Evolutionary conservation across 2,797 vertebrate species (phyloP), one percentile per base, ranked within the genome.

Genomic region (Margarornis squamiger): DNA sequence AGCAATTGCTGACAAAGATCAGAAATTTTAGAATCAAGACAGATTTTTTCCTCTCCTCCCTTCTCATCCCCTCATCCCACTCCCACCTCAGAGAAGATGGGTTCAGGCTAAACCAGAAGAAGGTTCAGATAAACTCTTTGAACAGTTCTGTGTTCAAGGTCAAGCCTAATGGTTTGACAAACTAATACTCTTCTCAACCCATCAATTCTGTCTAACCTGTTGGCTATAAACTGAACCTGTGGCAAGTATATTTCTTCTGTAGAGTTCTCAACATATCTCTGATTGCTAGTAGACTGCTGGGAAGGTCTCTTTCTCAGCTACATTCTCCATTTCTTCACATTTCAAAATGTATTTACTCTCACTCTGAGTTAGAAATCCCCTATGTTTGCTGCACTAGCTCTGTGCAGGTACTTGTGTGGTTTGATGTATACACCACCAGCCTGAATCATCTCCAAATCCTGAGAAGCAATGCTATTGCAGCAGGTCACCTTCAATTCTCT

Each of bases 21-120:
- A 59, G 51, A 66, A 23, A 52, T 38, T 85, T 62, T 43, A 55
- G 91, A 85, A 66, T 52, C 20, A 49, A 80, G 34, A 39, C 6
- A 55, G 14, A 27, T 14, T 46, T 54, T 72, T 51, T 23, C 4
- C 2, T 32, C 11, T 20, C 4, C 4, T 30, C 29, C 2, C 3
- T 14, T 52, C 24, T 65, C 21, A 17, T 76, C 10, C 6, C 21
- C 30, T n/a, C 29, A 41, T 3, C 30, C 3, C 32, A 62, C 14
- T 4, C 3, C 12, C 17, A 51, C 1, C 3, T 3, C 7, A 12
- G 32, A 43, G 10, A 61, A 34, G 10, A 30, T 12, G 46, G 3
- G 3, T 38, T 88, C 24, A 46, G 12, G 10, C 10, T 68, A 51
- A 63, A 68, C 13, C 30, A 86, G 23, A 71, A 68, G 38, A 59